Conservation (phyloP, 2,113 vertebrate genomes). For the Ginglymostoma cirratum region DNA sequence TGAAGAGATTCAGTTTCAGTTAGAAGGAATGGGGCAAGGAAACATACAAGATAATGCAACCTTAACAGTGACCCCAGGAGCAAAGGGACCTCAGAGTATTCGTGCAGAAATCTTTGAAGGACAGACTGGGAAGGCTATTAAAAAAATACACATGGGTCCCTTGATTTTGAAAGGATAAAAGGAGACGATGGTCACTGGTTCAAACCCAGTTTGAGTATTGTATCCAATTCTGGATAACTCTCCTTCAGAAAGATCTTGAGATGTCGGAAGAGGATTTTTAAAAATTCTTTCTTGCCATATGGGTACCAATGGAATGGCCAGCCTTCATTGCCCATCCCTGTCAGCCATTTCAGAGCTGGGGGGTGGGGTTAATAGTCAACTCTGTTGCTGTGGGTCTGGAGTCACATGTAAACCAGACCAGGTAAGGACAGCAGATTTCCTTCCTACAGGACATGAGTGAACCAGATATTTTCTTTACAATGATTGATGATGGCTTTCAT, state of each 20-base stretch:
- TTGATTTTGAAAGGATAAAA: neutral
- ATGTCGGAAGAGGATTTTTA: no score
- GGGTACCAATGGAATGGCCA: no score
- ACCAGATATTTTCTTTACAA: no score
- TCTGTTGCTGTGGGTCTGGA: no score
- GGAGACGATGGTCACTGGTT: neutral
- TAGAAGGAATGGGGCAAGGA: neutral
- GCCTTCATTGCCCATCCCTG: no score
- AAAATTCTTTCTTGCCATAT: no score
- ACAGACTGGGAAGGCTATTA: neutral
- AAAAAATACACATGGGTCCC: neutral
- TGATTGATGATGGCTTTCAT: no score
- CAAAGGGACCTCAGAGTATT: neutral
- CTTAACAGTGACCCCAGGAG: neutral
- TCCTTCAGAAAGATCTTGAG: neutral
- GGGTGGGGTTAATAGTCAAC: no score
- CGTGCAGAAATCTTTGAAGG: neutral
- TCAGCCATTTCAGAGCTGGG: no score
- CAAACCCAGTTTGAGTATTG: neutral
- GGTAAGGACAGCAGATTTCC: no score
- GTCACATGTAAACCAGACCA: no score
- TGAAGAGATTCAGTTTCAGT: neutral
- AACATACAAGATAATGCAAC: neutral
- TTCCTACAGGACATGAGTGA: no score
- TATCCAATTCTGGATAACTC: neutral